Base-by-base conservation (phyloP, 2,797 vertebrate genomes). In the Enteromius afrohamiltoni region DNA sequence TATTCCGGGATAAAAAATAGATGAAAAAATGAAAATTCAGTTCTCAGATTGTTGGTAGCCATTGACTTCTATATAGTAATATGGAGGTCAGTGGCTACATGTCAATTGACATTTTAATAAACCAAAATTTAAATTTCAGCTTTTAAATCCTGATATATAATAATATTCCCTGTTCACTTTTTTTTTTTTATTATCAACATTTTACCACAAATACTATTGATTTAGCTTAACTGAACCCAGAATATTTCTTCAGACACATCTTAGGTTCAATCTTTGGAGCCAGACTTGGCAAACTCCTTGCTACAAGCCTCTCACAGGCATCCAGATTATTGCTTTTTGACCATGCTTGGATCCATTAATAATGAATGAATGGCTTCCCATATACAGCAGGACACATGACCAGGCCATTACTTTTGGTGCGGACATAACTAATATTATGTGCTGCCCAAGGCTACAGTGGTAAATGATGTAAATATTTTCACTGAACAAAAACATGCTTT, bases 361-460 rank as follows among this genome's bases (percentile, higher is more conserved):
- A 49, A 29, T 71, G 42, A 49, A 71, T 49, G 7, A 71, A 71
- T 71, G 4, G 16, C 42, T 47, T 3, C 69, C 42, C 69, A 71
- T 49, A 19, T 49, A 65, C 29, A 31, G 29, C 29, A 71, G 42
- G 69, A 47, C 68, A 70, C 42, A 47, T 70, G 68, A 70, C 42
- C 42, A 70, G 45, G 42, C 69, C 42, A 29, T 19, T 49, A 71
- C 13, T 49, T 49, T 47, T 49, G 42, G 23, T 29, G 14, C 3
- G 0, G 47, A 49, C 42, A 71, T 49, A 60, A 26, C 55, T 60
- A 60, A 60, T 60, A 49, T 19, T 29, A 49, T 53, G 71, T 49
- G 21, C 49, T 37, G 49, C 29, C 49, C 19, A 74, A 74, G 29
- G 71, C 71, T 55, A 37, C 49, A 23, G 11, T 75, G 71, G 21